Conservation (phyloP, 2,888 invertebrate genomes). For the Hydrotaea diabolus region DNA sequence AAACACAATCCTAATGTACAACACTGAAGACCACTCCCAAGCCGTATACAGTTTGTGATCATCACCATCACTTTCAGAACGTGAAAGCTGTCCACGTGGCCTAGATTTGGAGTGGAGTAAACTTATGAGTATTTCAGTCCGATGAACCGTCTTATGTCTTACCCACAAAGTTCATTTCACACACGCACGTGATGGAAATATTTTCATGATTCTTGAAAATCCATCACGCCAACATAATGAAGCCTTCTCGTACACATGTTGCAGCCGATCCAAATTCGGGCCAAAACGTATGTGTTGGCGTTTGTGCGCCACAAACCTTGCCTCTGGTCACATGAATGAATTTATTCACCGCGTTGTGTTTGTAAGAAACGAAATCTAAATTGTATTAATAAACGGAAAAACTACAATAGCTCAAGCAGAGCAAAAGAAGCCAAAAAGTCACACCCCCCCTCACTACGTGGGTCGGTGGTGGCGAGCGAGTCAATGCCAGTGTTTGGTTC, state of each 20-base stretch:
- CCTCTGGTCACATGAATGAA: slow-evolving; percentile 49
- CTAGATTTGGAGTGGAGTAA: too few relatives aligned
- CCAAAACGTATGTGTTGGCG: background rate
- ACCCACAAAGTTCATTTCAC: too few relatives aligned
- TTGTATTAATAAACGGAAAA: slow-evolving; percentile 11
- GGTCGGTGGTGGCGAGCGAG: background rate
- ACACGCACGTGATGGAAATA: too few relatives aligned
- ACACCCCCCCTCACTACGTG: background rate
- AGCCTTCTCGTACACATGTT: background rate
- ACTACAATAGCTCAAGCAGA: background rate
- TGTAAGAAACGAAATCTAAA: background rate
- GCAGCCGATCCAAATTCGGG: background rate
- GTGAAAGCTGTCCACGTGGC: too few relatives aligned
- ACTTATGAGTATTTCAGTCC: too few relatives aligned
- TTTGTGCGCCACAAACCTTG: slow-evolving; percentile 43
- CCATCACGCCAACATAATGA: background rate
- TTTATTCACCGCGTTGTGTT: slow-evolving; percentile 19
- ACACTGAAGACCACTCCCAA: too few relatives aligned
- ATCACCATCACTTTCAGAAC: too few relatives aligned
- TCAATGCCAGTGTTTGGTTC: background rate
- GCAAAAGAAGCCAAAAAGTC: background rate
- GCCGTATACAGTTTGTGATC: too few relatives aligned
- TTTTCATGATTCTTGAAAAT: background rate
- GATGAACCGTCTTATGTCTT: too few relatives aligned
- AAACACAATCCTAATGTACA: too few relatives aligned